Base-by-base conservation (phyloP, 2,888 invertebrate genomes). In the Clusia tigrina region DNA sequence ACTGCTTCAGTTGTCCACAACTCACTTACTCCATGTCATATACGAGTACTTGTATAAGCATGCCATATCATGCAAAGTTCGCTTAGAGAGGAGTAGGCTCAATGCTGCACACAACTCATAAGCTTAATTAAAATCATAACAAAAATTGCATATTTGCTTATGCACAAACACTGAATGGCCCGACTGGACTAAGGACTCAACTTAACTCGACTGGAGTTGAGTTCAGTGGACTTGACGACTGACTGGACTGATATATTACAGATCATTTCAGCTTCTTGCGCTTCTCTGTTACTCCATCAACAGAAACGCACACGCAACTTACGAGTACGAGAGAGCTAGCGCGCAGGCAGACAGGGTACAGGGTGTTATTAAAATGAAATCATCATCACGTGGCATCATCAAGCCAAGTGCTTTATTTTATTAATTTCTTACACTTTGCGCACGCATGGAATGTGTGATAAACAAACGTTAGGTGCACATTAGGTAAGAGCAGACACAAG, bases 341-440 rank as follows among this genome's bases (percentile, higher is more conserved):
- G 12, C n/a, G 38, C 56, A 25, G 23, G 32, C 25, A 9, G 22
- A 26, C 32, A n/a, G 9, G 32, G 15, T 59, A 64, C 67, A 69
- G 66, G 74, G 71, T 79, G 74, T 79, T 78, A 79, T 79, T 80
- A 79, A 79, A 79, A 79, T 78, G 76, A 78, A 79, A 79, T 80
- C 79, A 79, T 78, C 78, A 79, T 80, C 77, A 77, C 76, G 72
- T 58, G 37, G 22, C 32, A 58, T 46, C 63, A 61, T 67, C 69
- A 68, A 68, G 69, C 65, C 67, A 66, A 66, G 66, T 68, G 67
- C 65, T 68, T 71, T 69, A 68, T 69, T 68, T 71, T 71, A 68
- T 69, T 69, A 69, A 70, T 68, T 71, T 71, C 67, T 71, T 67
- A 67, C 69, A 67, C 67, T 67, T 70, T 70, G 58, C 67, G 66